These are phyloP conservation scores for Lepus oiostolus DNA, from an alignment of 2,797 vertebrate genomes.

Conservation along the genomic window DNA sequence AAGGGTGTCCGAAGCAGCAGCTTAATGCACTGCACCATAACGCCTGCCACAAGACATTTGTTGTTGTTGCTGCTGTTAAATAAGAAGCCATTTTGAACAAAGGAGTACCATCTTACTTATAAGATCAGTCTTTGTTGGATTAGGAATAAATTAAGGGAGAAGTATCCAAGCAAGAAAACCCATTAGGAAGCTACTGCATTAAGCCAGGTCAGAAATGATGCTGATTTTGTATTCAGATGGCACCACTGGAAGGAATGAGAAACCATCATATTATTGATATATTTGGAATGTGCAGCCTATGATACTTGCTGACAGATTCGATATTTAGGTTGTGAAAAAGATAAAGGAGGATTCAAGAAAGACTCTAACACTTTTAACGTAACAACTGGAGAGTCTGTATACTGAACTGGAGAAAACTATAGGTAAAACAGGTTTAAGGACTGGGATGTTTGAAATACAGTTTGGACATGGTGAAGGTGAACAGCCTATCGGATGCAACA, in stretches of 20 bases:
- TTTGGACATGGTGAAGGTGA: neutral
- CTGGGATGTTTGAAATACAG: neutral
- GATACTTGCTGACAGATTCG: neutral
- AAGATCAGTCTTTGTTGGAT: neutral
- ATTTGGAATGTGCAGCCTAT: neutral
- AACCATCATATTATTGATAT: neutral
- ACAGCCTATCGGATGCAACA: neutral
- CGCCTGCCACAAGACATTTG: no score
- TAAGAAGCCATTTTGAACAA: neutral
- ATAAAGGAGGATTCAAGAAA: neutral
- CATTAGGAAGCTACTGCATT: neutral
- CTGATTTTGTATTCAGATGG: neutral
- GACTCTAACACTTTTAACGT: neutral
- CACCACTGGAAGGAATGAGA: neutral
- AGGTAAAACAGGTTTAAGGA: neutral
- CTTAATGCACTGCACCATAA: no score
- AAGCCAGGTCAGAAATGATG: neutral
- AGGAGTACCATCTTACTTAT: neutral
- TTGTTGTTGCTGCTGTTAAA: neutral
- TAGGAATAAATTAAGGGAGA: neutral
- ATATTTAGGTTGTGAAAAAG: neutral
- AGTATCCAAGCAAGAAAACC: neutral
- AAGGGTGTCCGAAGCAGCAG: no score
- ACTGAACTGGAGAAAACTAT: neutral
- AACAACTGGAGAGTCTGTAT: neutral